phyloP scores from a whole-genome alignment of 2,888 invertebrate species.

The Zaprionus bogoriensis region DNA sequence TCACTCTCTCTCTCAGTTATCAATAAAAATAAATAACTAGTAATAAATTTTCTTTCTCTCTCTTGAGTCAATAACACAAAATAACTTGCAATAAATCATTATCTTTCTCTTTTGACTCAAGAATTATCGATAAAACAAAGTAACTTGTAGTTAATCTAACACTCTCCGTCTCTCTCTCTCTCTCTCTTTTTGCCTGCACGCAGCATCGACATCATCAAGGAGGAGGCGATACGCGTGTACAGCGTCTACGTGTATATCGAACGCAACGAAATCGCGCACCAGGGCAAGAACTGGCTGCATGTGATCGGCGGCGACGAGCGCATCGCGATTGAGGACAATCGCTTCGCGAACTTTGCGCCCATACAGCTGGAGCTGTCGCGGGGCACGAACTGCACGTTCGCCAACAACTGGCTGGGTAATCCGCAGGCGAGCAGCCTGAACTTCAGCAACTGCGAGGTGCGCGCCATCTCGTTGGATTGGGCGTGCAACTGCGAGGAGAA shows the following conservation, averaged over 20 bases:
- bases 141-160: not conserved
- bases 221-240: constrained; percentile 78
- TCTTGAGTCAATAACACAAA: not conserved
- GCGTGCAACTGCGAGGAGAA: constrained; percentile 76
- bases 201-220: constrained; percentile 79
- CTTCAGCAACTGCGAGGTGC: constrained; percentile 78
- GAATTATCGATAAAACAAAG: not conserved
- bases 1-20: too few relatives aligned
- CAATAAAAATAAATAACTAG: not conserved
- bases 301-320: constrained; percentile 72
- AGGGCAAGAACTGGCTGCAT: constrained; percentile 78
- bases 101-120: too few relatives aligned
- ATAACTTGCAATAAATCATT: not conserved
- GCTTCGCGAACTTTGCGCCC: constrained; percentile 74
- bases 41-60: too few relatives aligned
- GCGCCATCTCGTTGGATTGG: constrained; percentile 72
- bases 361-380: constrained; percentile 71
- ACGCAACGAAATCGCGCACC: constrained; percentile 72
- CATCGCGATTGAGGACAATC: constrained; percentile 77
- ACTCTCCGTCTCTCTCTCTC: not conserved
- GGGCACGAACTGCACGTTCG: constrained; percentile 74
- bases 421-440: constrained; percentile 78
- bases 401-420: constrained; percentile 77
- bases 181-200: constrained; percentile 3
- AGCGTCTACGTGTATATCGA: constrained; percentile 76